phyloP scores from a whole-genome alignment of 2,888 invertebrate species.

The Brenthis daphne region DNA sequence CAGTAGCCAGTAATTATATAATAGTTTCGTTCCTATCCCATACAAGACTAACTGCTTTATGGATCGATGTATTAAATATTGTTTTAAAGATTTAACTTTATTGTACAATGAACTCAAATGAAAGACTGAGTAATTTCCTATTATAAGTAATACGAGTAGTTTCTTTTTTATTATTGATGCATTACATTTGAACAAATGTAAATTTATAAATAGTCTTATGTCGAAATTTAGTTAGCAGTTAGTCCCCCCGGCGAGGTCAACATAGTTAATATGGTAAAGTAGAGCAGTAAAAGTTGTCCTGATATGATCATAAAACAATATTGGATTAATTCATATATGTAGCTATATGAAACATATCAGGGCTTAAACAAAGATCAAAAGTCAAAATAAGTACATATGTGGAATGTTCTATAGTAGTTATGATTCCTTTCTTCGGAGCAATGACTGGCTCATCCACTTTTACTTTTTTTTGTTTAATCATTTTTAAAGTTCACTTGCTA shows the following conservation, averaged over 20 bases:
- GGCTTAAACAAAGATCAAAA: background rate
- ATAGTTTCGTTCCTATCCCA: no score
- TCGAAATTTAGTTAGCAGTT: constrained; percentile 17
- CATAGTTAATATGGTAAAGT: constrained; percentile 37
- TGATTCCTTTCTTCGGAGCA: no score
- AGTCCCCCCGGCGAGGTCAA: constrained; percentile 41
- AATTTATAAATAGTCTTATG: constrained; percentile 1
- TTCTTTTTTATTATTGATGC: background rate
- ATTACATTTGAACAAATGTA: background rate
- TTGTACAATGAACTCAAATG: no score
- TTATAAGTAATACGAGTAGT: background rate
- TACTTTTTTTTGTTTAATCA: background rate
- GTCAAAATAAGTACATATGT: no score
- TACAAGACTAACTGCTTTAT: no score
- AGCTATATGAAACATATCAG: background rate
- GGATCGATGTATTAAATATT: no score
- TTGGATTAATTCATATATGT: background rate
- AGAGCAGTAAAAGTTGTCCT: constrained; percentile 65
- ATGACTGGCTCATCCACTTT: no score
- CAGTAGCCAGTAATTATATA: no score
- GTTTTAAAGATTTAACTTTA: no score
- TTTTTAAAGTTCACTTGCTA: background rate
- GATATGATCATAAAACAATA: constrained; percentile 20
- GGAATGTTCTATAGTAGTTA: no score
- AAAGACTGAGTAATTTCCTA: no score